Base-by-base conservation (phyloP, 2,888 invertebrate species). In the Platycnemis pennipes region DNA sequence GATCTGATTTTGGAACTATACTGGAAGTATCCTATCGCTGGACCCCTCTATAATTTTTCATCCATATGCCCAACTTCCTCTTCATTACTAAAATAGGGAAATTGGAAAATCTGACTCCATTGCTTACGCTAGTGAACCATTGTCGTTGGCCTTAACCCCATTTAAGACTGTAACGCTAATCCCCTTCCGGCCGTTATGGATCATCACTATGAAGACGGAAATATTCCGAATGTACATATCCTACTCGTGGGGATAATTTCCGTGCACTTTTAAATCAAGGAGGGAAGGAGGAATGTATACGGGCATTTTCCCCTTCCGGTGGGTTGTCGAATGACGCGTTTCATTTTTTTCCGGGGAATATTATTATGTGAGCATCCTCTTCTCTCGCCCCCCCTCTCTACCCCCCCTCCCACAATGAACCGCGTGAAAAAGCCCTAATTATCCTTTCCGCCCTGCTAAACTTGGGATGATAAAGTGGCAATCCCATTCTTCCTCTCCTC, bases 381-480 rank as follows among this genome's bases (percentile, higher is more conserved):
- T 63, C 44, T 63, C 44, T 42, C 53, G 31, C 56, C 56, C 53
- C 44, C n/a, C 19, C 37, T 53, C n/a, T n/a, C n/a, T n/a, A n/a
- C n/a, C 49, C 86, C 87, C 45, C 44, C 31, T 26, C 3, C 42
- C n/a, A 13, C 46, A n/a, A n/a, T 26, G 46, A 88, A 46, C 63
- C 91, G n/a, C 63, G 16, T 77, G 37, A 77, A 77, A 91, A 63
- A 69, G n/a, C 44, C 42, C 63, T 53, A 91, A 91, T 91, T 91
- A 69, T 37, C 91, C 69, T 91, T 69, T 91, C 91, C 63, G 44
- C 56, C n/a, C 63, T 44, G 63, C 91, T 69, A 91, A 91, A 91
- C 91, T 69, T 63, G 44, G 69, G 63, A 91, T 91, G 91, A 91
- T 91, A 91, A 91, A 91, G 91, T 91, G 63, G 91, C 63, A 91